phyloP scores from a whole-genome alignment of 2,113 vertebrate genomes.

The Cepphus grylle region DNA sequence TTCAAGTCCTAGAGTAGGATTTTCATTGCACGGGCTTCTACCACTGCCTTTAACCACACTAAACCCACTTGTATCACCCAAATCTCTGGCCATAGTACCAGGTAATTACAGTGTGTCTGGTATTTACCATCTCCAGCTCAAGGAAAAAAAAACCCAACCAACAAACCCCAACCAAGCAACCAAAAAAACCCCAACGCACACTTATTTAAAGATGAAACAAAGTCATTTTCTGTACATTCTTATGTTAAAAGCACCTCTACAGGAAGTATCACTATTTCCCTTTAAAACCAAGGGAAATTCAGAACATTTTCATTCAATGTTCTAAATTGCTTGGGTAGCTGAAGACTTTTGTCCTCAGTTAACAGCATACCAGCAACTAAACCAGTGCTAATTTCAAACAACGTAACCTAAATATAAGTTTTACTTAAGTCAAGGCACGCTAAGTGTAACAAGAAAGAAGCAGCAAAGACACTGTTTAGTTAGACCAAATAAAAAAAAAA shows the following conservation, averaged over 20 bases:
- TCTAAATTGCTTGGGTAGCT: background rate
- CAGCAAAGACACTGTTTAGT: background rate
- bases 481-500: background rate
- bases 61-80: background rate
- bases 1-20: background rate
- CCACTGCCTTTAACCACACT: background rate
- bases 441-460: background rate
- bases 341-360: background rate
- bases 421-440: background rate
- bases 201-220: background rate
- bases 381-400: background rate
- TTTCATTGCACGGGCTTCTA: background rate
- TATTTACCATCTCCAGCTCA: background rate
- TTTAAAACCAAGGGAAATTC: background rate
- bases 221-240: background rate
- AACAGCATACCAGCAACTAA: background rate
- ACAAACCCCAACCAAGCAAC: background rate
- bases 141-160: background rate
- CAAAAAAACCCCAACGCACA: background rate
- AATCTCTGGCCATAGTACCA: background rate
- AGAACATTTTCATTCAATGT: background rate
- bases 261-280: background rate
- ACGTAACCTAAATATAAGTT: background rate
- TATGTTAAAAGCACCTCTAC: background rate
- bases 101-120: background rate